Conservation (phyloP, 2,888 invertebrate genomes). For the Calliopum simillimum region DNA sequence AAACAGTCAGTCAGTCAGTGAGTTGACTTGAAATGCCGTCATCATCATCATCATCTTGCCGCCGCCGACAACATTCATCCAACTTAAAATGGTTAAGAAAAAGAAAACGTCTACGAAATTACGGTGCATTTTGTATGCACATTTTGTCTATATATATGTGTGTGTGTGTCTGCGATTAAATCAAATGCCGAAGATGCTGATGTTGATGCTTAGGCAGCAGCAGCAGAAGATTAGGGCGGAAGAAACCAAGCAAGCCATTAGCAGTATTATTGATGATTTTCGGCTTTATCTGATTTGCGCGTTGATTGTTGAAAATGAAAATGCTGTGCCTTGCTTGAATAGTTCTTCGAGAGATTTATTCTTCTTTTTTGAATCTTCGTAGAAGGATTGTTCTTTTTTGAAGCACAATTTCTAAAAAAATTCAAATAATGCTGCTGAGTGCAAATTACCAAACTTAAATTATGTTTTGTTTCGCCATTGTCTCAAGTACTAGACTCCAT, state of each 20-base stretch:
- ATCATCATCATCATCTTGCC: neutral
- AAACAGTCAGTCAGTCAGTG: neutral
- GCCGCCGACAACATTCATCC: too few relatives aligned
- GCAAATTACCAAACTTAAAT: too few relatives aligned
- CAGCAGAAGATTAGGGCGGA: neutral
- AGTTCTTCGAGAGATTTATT: too few relatives aligned
- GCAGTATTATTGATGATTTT: conserved; percentile 4
- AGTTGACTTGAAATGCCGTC: neutral
- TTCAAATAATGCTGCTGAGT: too few relatives aligned
- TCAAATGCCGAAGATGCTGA: neutral
- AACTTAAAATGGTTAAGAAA: neutral
- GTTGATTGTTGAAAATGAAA: neutral
- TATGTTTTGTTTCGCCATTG: too few relatives aligned
- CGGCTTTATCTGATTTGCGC: neutral
- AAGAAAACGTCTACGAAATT: conserved; percentile 11
- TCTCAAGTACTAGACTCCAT: too few relatives aligned
- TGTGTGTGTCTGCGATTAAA: conserved; percentile 15
- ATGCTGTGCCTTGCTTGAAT: neutral
- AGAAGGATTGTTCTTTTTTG: neutral
- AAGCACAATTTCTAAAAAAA: neutral
- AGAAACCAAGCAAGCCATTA: neutral
- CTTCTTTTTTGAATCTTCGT: neutral
- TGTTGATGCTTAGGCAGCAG: neutral
- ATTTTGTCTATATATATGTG: too few relatives aligned
- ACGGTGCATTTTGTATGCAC: conserved; percentile 20